These are phyloP conservation scores for Epistrophe grossulariae DNA, from an alignment of 2,888 invertebrate species.

Conservation along the genomic window DNA sequence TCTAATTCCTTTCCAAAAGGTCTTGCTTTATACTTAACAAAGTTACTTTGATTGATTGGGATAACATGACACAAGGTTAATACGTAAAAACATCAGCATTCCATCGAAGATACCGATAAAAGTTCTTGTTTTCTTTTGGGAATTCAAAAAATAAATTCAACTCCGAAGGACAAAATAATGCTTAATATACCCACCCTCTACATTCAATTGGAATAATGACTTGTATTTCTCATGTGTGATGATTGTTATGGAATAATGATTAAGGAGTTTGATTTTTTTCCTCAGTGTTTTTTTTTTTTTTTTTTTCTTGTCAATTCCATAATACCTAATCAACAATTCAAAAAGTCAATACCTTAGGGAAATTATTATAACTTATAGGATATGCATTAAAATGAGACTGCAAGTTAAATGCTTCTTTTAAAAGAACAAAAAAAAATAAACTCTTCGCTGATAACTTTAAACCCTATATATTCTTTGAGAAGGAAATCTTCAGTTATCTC, in stretches of 20 bases:
- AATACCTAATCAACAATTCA: slow-evolving; percentile 12
- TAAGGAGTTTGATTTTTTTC: slow-evolving; percentile 42
- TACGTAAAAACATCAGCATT: slow-evolving; percentile 48
- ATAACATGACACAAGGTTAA: slow-evolving; percentile 56
- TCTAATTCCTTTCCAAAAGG: slow-evolving; percentile 2
- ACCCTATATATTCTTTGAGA: not conserved
- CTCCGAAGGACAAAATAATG: not conserved
- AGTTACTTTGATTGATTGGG: slow-evolving; percentile 68
- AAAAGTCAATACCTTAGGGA: slow-evolving; percentile 26
- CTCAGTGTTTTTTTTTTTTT: not conserved
- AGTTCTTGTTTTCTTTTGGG: slow-evolving; percentile 47
- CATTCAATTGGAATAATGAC: slow-evolving; percentile 54
- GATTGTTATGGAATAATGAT: slow-evolving; percentile 53
- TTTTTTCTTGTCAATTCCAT: not conserved
- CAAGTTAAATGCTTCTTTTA: not conserved
- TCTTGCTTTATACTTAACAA: slow-evolving; percentile 18
- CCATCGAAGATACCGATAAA: not conserved
- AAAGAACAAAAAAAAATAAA: not conserved
- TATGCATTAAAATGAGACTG: slow-evolving; percentile 21
- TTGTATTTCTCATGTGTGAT: slow-evolving; percentile 59
- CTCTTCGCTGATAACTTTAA: slow-evolving; percentile 3
- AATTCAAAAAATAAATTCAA: slow-evolving; percentile 37
- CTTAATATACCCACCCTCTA: not conserved
- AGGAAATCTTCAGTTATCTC: not conserved
- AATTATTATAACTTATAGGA: slow-evolving; percentile 1